A percentile compares a stretch with the other conserved stretches of the same genome.
These are phyloP conservation scores for Rhaphigaster nebulosa DNA, from an alignment of 2,888 invertebrate species.

Conservation along the genomic window DNA sequence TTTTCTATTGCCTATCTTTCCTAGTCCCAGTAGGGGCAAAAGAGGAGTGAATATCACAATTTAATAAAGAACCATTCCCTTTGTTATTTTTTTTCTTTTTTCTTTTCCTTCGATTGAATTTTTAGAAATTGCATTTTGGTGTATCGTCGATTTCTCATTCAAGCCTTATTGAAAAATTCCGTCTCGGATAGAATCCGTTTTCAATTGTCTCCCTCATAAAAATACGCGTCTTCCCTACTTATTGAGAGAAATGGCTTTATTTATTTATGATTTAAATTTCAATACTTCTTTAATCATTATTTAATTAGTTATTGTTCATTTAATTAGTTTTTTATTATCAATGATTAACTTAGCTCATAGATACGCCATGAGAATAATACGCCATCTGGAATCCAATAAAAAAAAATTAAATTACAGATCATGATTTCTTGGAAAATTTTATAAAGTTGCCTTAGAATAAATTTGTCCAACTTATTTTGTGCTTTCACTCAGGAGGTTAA, in stretches of 20 bases:
- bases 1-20: background rate
- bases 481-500: no score
- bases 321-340: no score
- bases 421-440: no score
- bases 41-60: background rate
- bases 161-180: background rate
- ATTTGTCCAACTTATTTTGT: no score
- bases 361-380: no score
- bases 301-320: no score
- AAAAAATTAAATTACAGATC: no score
- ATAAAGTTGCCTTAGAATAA: no score
- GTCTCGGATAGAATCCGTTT: background rate
- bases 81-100: background rate
- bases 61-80: conserved; percentile 5
- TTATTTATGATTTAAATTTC: background rate
- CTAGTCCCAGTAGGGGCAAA: background rate
- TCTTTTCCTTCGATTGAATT: background rate
- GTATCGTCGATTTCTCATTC: background rate
- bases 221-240: background rate
- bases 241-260: background rate
- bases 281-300: background rate
- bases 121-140: conserved; percentile 21
- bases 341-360: no score
- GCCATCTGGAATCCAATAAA: no score
- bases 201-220: background rate